A percentile compares a stretch with the other conserved stretches of the same genome.
phyloP scores from a whole-genome alignment of 2,888 invertebrate genomes.

The Conchocele bisecta region DNA sequence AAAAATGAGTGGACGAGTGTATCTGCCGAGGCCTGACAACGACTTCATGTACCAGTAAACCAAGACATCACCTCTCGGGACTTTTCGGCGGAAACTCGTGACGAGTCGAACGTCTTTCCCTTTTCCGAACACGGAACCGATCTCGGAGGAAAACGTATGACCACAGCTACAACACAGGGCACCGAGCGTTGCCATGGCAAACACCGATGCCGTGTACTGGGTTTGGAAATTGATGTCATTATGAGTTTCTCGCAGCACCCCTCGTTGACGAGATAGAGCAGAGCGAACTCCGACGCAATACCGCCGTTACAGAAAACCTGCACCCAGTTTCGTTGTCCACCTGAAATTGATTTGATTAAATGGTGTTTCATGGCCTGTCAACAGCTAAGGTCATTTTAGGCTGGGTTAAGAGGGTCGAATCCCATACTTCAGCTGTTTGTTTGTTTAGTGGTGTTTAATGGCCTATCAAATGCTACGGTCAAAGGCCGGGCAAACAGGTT shows the following conservation, averaged over 20 bases:
- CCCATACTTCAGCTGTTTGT: no score
- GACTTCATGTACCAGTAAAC: no score
- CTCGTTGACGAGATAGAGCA: constrained; percentile 89
- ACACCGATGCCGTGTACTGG: constrained; percentile 89
- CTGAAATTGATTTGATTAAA: no score
- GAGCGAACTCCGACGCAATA: constrained; percentile 91
- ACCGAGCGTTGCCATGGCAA: constrained; percentile 90
- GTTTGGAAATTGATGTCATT: constrained; percentile 89
- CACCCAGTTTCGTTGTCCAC: constrained; percentile 94
- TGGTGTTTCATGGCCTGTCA: no score
- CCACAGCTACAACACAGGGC: constrained; percentile 92
- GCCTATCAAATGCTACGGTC: no score
- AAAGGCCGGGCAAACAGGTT: no score
- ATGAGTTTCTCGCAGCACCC: constrained; percentile 89
- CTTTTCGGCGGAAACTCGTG: constrained; percentile 88
- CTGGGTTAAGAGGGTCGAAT: no score
- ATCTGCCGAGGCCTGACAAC: no score
- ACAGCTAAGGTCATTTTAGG: no score
- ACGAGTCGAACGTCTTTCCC: constrained; percentile 88
- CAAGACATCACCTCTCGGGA: constrained; percentile 90
- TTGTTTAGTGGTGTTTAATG: no score
- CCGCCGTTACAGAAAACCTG: constrained; percentile 95
- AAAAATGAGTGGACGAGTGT: no score
- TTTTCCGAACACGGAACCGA: constrained; percentile 89
- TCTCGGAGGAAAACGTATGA: constrained; percentile 95